A percentile compares a stretch with the other conserved stretches of the same genome.
These are phyloP conservation scores for Drosophila basisetae DNA, from an alignment of 2,888 invertebrate genomes.

Conservation along the genomic window DNA sequence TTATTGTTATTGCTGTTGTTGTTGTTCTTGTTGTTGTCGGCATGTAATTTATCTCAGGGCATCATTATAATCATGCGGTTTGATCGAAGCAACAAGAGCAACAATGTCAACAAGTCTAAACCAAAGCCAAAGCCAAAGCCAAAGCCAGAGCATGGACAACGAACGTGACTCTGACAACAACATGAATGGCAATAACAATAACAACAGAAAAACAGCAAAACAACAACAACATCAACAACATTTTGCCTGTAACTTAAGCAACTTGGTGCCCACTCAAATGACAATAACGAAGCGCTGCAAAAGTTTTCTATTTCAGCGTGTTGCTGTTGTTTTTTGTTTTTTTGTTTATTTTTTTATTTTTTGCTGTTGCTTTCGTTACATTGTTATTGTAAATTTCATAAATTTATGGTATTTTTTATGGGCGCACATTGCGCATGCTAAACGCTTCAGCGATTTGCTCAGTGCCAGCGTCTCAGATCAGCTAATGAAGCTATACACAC, in stretches of 20 bases:
- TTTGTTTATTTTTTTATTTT: background rate
- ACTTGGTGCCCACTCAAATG: conserved; percentile 60
- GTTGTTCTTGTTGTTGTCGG: background rate
- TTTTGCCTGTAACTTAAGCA: conserved; percentile 53
- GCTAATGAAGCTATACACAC: conserved; percentile 30
- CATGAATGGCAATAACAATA: conserved; percentile 3
- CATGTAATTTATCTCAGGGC: conserved; percentile 40
- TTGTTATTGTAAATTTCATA: conserved; percentile 59
- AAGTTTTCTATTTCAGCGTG: conserved; percentile 58
- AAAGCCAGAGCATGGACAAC: conserved; percentile 14
- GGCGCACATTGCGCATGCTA: conserved; percentile 57
- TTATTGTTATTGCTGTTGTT: background rate
- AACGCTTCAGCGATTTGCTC: conserved; percentile 67
- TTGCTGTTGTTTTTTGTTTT: background rate
- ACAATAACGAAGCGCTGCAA: conserved; percentile 55
- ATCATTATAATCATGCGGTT: conserved; percentile 32
- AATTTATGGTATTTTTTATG: conserved; percentile 49
- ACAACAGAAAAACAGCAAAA: background rate
- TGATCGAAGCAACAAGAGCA: conserved; percentile 16
- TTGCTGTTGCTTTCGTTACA: conserved; percentile 17
- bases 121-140: conserved; percentile 13
- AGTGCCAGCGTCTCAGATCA: conserved; percentile 36
- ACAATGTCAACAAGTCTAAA: conserved; percentile 39
- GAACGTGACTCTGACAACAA: conserved; percentile 52
- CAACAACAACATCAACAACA: background rate